A percentile compares a stretch with the other conserved stretches of the same genome.
Conservation (phyloP, 1,140 invertebrate species). For the Papilio machaon region DNA sequence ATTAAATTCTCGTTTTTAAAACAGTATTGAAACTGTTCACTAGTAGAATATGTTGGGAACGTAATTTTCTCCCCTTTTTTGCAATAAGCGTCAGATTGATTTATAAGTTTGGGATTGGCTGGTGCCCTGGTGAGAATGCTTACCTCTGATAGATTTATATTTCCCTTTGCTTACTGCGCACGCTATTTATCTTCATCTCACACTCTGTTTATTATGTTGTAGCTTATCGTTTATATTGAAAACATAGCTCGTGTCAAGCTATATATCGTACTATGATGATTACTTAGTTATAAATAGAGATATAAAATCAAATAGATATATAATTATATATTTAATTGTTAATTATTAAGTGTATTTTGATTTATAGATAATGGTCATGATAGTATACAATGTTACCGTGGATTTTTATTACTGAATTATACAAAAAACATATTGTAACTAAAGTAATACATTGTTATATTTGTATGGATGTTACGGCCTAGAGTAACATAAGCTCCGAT, state of each 20-base stretch:
- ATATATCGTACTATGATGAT: no score
- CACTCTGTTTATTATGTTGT: constrained; percentile 8
- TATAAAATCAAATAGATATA: no score
- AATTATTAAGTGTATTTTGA: no score
- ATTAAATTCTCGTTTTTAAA: neutral
- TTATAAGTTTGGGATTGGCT: constrained; percentile 26
- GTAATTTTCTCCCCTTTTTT: constrained; percentile 15
- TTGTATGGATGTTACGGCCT: no score
- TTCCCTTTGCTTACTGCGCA: constrained; percentile 11
- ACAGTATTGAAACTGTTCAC: neutral
- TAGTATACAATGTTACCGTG: no score
- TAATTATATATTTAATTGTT: no score
- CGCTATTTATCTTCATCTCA: constrained; percentile 31
- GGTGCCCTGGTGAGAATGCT: constrained; percentile 5
- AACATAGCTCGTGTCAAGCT: neutral
- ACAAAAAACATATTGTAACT: no score
- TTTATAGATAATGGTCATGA: no score
- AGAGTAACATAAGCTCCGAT: neutral
- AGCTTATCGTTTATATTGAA: neutral
- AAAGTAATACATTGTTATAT: no score
- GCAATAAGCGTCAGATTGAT: constrained; percentile 35
- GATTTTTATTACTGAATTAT: no score
- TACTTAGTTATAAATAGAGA: no score
- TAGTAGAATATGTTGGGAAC: neutral
- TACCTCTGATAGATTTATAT: constrained; percentile 37